Base-by-base conservation (phyloP, 2,113 vertebrate species). In the Microcebus ravelobensis region DNA sequence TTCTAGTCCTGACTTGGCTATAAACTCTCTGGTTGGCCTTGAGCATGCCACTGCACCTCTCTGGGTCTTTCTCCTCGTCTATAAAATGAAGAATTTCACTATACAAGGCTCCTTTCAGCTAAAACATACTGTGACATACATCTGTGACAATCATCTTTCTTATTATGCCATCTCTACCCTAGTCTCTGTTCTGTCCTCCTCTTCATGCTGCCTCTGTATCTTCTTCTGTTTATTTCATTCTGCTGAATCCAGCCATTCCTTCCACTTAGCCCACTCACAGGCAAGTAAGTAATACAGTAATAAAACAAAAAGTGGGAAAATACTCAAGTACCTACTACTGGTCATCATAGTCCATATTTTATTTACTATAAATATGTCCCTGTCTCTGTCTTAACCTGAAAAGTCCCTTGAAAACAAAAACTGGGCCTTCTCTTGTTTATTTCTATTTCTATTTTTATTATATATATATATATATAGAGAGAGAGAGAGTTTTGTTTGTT, bases 381-480 rank as follows among this genome's bases (percentile, higher is more conserved):
- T 90, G n/a, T 91, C 48, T 80, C 63, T 68, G 29, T 83, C n/a
- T 94, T 65, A 79, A 91, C 52, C 42, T 81, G 36, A 85, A 81
- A 81, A 93, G 12, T 29, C 65, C n/a, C 36, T 81, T 84, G 36
- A 89, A 50, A 87, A n/a, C 50, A 90, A 96, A 93, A 23, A 68
- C 3, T 36, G 42, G 77, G 29, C 8, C n/a, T n/a, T 91, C 50
- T 90, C 68, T 90, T 79, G 21, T 82, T 95, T 86, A 84, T 96
- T 89, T 81, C 17, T 55, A 55, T 55, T 55, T 55, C 52, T 55
- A 18, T 55, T 27, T 8, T 45, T 8, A 45, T 27, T 63, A 63
- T 63, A 63, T 29, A 29, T 13, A 63, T 27, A 63, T 63, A 63
- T 63, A 63, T 29, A 29, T 12, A 59, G 57, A 59, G 59, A 27